These are phyloP conservation scores for Unio delphinus DNA, from an alignment of 2,888 invertebrate species.

Conservation along the genomic window DNA sequence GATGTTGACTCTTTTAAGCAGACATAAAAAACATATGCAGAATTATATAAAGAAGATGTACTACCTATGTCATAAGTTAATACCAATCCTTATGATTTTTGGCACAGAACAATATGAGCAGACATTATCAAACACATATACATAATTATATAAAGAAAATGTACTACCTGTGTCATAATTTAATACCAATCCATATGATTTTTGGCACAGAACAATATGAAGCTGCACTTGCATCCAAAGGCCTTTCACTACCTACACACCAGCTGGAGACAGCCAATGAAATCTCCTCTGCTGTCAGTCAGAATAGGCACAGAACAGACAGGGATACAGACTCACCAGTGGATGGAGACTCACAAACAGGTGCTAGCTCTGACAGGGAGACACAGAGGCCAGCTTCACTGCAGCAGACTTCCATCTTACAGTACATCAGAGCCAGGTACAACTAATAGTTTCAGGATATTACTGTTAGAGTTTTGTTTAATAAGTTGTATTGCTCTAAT, in stretches of 20 bases:
- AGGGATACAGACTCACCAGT: conserved; percentile 4
- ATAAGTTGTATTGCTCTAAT: too few species aligned
- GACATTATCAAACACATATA: too few species aligned
- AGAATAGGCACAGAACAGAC: background rate
- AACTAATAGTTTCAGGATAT: conserved; percentile 9
- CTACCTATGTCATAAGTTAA: too few species aligned
- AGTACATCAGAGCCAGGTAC: conserved; percentile 56
- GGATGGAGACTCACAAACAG: conserved; percentile 2
- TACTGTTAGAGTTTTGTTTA: too few species aligned
- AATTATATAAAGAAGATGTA: too few species aligned
- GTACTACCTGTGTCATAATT: too few species aligned
- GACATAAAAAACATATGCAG: too few species aligned
- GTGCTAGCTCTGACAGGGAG: conserved; percentile 9
- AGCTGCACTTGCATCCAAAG: background rate
- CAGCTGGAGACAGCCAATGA: background rate
- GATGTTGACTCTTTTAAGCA: too few species aligned
- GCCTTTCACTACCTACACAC: background rate
- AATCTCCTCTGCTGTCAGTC: too few species aligned
- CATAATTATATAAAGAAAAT: too few species aligned
- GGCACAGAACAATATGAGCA: conserved; percentile 4
- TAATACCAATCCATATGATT: background rate
- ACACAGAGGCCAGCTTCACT: conserved; percentile 10
- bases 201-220: conserved; percentile 5
- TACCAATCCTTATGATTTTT: background rate
- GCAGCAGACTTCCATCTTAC: conserved; percentile 58